phyloP scores from a whole-genome alignment of 1,140 invertebrate species.

The Coelopa frigida region DNA sequence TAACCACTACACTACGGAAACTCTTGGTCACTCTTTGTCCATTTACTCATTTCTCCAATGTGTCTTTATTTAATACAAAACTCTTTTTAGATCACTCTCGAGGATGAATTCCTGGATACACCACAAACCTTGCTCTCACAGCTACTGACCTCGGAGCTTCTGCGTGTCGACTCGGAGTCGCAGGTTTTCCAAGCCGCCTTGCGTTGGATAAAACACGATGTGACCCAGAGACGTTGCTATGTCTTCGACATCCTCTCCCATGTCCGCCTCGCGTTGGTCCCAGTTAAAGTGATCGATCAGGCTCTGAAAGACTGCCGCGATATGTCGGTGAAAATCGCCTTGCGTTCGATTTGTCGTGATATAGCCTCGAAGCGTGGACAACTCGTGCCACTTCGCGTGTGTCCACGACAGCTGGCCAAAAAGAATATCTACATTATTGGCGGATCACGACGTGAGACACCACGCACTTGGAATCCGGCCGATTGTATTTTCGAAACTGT shows the following conservation, averaged over 20 bases:
- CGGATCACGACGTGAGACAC: slow-evolving; percentile 72
- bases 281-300: slow-evolving; percentile 71
- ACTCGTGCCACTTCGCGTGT: slow-evolving; percentile 65
- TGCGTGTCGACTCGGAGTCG: slow-evolving; percentile 85
- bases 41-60: too few relatives aligned
- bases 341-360: slow-evolving; percentile 75
- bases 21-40: too few relatives aligned
- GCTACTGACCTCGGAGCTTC: slow-evolving; percentile 78
- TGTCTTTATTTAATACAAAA: too few relatives aligned
- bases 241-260: slow-evolving; percentile 81
- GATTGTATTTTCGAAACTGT: slow-evolving; percentile 73
- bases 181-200: slow-evolving; percentile 89
- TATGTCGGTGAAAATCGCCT: slow-evolving; percentile 69
- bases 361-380: slow-evolving; percentile 69
- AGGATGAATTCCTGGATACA: slow-evolving; percentile 86
- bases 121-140: slow-evolving; percentile 72
- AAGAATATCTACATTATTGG: slow-evolving; percentile 87
- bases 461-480: slow-evolving; percentile 51
- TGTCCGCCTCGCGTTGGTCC: slow-evolving; percentile 78
- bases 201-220: slow-evolving; percentile 82
- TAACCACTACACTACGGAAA: slow-evolving; percentile 52
- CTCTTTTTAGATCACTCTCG: slow-evolving; percentile 52
- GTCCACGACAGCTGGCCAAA: slow-evolving; percentile 73
- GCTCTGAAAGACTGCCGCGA: slow-evolving; percentile 75
- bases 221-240: slow-evolving; percentile 67